Evolutionary conservation across 2,113 vertebrate genomes (phyloP).

Genomic region (Hippoglossus stenolepis): DNA sequence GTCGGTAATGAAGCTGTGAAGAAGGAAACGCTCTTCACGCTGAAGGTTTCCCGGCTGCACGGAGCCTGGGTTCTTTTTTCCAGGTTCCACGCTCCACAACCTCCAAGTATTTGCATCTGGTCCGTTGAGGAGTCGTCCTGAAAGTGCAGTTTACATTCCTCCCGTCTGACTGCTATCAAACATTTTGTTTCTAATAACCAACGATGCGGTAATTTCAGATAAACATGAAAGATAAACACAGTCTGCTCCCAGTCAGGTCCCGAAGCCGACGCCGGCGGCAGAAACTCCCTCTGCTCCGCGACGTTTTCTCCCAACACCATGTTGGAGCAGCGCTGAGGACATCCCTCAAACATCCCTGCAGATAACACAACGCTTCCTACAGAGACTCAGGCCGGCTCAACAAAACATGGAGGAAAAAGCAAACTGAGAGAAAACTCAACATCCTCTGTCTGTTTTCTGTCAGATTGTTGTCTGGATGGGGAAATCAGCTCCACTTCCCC

Average conservation of each 20-base stretch:
- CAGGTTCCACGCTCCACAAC: slow-evolving; percentile 29
- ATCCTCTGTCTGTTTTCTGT: slow-evolving; percentile 63
- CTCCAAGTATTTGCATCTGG: slow-evolving; percentile 50
- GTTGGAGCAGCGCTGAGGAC: slow-evolving; percentile 5
- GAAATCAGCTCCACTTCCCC: slow-evolving; percentile 51
- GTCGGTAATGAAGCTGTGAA: slow-evolving; percentile 9
- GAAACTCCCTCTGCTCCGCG: slow-evolving; percentile 17
- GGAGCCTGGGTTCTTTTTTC: background rate
- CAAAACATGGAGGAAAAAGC: slow-evolving; percentile 40
- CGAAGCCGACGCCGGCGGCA: slow-evolving; percentile 3
- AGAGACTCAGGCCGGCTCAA: slow-evolving; percentile 47
- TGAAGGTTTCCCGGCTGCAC: background rate
- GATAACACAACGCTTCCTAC: slow-evolving; percentile 44
- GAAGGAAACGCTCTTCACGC: slow-evolving; percentile 10
- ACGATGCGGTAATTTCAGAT: slow-evolving; percentile 52
- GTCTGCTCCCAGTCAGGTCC: slow-evolving; percentile 29
- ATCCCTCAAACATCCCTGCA: slow-evolving; percentile 28
- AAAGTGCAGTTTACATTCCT: slow-evolving; percentile 66
- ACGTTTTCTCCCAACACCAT: background rate
- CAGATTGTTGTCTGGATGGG: slow-evolving; percentile 44
- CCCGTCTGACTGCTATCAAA: slow-evolving; percentile 43
- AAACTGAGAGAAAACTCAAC: slow-evolving; percentile 35
- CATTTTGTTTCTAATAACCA: slow-evolving; percentile 47
- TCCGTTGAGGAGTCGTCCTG: slow-evolving; percentile 12
- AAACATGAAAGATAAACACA: slow-evolving; percentile 59